phyloP scores from a whole-genome alignment of 2,113 vertebrate genomes.

The Notothenia rossii region DNA sequence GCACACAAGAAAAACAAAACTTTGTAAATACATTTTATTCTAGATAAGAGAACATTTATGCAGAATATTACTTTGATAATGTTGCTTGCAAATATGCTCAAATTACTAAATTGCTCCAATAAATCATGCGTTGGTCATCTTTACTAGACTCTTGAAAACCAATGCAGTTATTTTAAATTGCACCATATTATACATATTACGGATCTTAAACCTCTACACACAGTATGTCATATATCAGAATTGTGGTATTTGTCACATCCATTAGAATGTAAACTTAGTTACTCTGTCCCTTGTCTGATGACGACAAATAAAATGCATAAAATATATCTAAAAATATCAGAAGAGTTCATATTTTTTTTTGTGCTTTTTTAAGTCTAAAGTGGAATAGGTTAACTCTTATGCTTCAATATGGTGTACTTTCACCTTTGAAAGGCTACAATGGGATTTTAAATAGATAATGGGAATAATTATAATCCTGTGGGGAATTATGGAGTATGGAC shows the following conservation, averaged over 20 bases:
- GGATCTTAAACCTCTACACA: neutral
- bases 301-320: slow-evolving; percentile 6
- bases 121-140: too few species aligned
- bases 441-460: slow-evolving; percentile 1
- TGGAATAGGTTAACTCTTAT: neutral
- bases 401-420: neutral
- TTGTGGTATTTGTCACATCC: neutral
- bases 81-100: too few species aligned
- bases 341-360: neutral
- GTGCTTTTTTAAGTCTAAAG: neutral
- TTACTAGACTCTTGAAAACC: too few species aligned
- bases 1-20: too few species aligned
- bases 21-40: too few species aligned
- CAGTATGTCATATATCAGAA: neutral
- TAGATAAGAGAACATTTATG: too few species aligned
- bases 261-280: neutral
- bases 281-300: neutral
- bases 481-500: neutral
- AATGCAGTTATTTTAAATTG: too few species aligned
- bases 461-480: neutral
- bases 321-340: slow-evolving; percentile 4
- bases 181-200: too few species aligned
- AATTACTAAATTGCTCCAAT: too few species aligned
- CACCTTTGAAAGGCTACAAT: neutral
- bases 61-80: too few species aligned